A percentile compares a stretch with the other conserved stretches of the same genome.
Evolutionary conservation across 2,113 vertebrate species (phyloP).

Genomic region (Camelus bactrianus): DNA sequence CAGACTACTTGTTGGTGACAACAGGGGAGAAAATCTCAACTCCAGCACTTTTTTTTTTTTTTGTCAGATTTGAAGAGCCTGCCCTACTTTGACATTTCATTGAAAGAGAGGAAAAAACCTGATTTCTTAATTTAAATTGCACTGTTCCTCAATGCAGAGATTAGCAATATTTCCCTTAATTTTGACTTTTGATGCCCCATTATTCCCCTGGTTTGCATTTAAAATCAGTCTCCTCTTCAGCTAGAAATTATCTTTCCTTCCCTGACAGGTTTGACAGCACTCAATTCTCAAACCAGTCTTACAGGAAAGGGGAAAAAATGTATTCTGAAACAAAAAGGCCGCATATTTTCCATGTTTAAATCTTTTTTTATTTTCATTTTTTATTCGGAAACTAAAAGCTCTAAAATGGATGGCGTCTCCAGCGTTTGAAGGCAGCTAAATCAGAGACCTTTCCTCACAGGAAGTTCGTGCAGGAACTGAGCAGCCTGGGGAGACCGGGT

Average conservation of each 20-base stretch:
- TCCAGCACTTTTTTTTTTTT: neutral
- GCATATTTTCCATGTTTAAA: neutral
- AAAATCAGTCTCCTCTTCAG: slow-evolving; percentile 57
- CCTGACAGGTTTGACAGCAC: neutral
- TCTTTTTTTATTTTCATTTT: neutral
- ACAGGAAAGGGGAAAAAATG: neutral
- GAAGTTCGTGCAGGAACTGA: neutral
- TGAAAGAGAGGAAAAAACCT: neutral
- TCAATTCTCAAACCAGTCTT: slow-evolving; percentile 43
- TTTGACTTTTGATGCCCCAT: slow-evolving; percentile 21
- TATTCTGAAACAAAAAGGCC: slow-evolving; percentile 45
- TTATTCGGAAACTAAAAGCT: slow-evolving; percentile 10
- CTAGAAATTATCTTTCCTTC: slow-evolving; percentile 55
- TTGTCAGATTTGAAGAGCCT: neutral
- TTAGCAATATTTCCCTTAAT: slow-evolving; percentile 49
- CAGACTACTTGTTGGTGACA: slow-evolving; percentile 37
- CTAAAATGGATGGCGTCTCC: neutral
- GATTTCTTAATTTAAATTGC: slow-evolving; percentile 51
- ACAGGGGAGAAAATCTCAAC: slow-evolving; percentile 50
- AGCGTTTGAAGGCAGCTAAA: neutral
- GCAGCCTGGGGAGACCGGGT: neutral
- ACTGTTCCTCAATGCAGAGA: slow-evolving; percentile 21
- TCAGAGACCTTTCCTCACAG: neutral
- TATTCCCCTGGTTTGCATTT: slow-evolving; percentile 44
- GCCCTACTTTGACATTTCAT: neutral